Evolutionary conservation across 2,888 invertebrate species (phyloP), one percentile per base, ranked within the genome.

Genomic region (Tachina grossa): DNA sequence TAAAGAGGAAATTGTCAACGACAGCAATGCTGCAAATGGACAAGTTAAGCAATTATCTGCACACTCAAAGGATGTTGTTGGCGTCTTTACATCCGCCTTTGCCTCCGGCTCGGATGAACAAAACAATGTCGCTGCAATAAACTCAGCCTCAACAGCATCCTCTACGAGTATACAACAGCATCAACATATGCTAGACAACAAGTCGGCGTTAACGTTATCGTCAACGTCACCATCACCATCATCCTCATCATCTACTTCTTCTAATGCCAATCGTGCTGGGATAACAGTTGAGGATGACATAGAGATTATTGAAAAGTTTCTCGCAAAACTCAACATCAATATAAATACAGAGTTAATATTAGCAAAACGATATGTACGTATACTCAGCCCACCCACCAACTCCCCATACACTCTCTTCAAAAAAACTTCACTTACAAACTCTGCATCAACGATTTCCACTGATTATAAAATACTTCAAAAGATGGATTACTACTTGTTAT

Each of bases 261-360:
- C 82, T 39, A 57, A 61, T 71, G 68, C 59, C 71, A 78, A 39
- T 63, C 65, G 41, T 77, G 59, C 65, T 72, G 87, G 74, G 66
- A 79, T 47, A 75, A 75, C 72, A 71, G 85, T 83, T 51, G 87
- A 77, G 83, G 79, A 88, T 76, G 88, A 89, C 85, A 88, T 88
- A 55, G 85, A 88, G 88, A 88, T 91, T 90, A 92, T 92, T 91
- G 91, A 93, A 88, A 89, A 89, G 89, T 92, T 91, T 89, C 90
- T 92, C 85, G 88, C 90, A 89, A 90, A 90, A 89, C 90, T 93
- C 88, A 92, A 93, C 89, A 91, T 93, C 88, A 92, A 92, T 89
- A 91, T 93, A 89, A 92, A 92, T 89, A 92, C 92, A 71, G 92
- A 93, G 87, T 87, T 93, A 89, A 92, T 91, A 87, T 89, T 93